Base-by-base conservation (phyloP, 1,140 invertebrate species). In the Drosophila grimshawi region DNA sequence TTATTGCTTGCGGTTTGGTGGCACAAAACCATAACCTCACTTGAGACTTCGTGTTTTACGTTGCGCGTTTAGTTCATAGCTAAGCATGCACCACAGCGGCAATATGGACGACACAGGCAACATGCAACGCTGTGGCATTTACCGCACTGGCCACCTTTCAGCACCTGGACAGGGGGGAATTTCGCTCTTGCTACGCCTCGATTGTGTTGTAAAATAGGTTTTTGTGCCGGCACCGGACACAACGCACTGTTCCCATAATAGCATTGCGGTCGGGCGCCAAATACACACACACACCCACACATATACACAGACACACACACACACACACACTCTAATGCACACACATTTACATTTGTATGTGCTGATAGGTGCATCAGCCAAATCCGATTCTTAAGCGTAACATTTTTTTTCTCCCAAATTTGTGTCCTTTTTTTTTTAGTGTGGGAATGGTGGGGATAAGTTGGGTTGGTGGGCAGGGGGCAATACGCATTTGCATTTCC, bases 1-100 rank as follows among this genome's bases (percentile, higher is more conserved):
- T 89, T 88, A 88, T 88, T 88, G 85, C 85, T 76, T 89, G 85
- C 85, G 85, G 85, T 85, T 89, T 78, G 80, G 63, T 76, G 85
- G 69, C 68, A 89, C 83, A 88, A 83, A 86, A 78, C 83, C 83
- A 68, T 85, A 85, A 80, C 85, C 85, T 89, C 85, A 89, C 85
- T 88, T 88, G 70, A 89, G 85, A 88, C 89, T 89, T 88, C 53
- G 82, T 81, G 80, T 68, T 71, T 41, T 48, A 11, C 48, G 33
- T 61, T 56, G 33, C 69, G 70, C 83, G 67, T 80, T 85, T 52
- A 81, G 82, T 66, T 64, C 63, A 19, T 19, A 63, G 70, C 85
- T 76, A 80, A 88, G 89, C 77, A 81, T 85, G 63, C 80, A 69
- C 35, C 39, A 51, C 4, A 5, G 10, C 19, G 19, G 19, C 19